Conservation (phyloP, 64 coral and sea anemone genomes). For the Trachythela sp. region DNA sequence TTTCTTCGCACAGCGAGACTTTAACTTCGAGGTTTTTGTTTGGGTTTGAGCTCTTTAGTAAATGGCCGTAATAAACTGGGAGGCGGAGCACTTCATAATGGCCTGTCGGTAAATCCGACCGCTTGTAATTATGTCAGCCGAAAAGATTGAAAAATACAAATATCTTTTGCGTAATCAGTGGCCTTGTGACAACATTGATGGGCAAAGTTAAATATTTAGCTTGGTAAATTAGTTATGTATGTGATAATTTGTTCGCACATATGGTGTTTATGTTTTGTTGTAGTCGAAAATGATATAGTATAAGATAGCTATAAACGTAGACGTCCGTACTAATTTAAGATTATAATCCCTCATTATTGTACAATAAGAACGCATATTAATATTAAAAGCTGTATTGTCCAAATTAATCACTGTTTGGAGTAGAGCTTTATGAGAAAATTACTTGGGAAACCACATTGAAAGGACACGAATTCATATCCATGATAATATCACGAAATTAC, state of each 20-base stretch:
- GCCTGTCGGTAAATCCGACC: background rate
- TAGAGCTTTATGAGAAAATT: background rate
- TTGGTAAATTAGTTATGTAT: background rate
- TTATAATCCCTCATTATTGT: constrained; percentile 20
- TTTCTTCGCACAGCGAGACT: background rate
- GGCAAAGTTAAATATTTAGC: background rate
- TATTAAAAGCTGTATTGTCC: constrained; percentile 1
- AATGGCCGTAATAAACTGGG: background rate
- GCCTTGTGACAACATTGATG: background rate
- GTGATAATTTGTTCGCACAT: background rate
- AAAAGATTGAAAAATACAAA: background rate
- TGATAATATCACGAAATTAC: background rate
- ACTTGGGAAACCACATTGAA: background rate
- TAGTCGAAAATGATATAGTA: background rate
- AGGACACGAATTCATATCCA: background rate
- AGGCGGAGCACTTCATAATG: background rate
- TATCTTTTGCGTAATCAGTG: background rate
- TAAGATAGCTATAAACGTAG: too few relatives aligned
- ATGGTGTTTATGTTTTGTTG: background rate
- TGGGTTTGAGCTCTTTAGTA: background rate
- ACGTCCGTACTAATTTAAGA: background rate
- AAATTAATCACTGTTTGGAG: background rate
- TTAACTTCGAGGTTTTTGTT: constrained; percentile 12
- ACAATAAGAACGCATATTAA: background rate
- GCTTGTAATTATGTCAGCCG: background rate